These are phyloP conservation scores for Diplodus puntazzo DNA, from an alignment of 2,797 vertebrate genomes.

Conservation along the genomic window DNA sequence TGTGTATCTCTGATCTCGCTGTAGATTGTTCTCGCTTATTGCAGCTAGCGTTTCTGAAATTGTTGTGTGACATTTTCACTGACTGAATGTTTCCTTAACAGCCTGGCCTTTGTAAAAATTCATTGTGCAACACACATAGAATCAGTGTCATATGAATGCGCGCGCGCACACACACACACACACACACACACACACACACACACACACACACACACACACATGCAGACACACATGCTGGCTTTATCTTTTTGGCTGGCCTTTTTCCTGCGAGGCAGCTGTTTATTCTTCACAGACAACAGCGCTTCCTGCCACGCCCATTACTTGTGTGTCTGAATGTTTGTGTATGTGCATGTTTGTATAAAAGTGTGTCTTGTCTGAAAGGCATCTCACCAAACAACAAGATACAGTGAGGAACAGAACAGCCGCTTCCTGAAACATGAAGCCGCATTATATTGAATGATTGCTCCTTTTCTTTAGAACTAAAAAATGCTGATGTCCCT, in stretches of 20 bases:
- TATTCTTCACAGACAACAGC: constrained; percentile 69
- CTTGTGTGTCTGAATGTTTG: constrained; percentile 39
- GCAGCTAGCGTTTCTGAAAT: constrained; percentile 32
- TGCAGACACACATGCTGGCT: constrained; percentile 28
- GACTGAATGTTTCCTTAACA: constrained; percentile 42
- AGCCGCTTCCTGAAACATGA: constrained; percentile 26
- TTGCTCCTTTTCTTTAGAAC: constrained; percentile 8
- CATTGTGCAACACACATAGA: constrained; percentile 24
- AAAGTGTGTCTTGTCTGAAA: constrained; percentile 32
- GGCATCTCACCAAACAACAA: constrained; percentile 11
- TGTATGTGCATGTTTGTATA: constrained; percentile 5
- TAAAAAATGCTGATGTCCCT: background rate
- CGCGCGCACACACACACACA: background rate
- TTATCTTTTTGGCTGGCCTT: constrained; percentile 73
- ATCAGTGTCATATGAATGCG: constrained; percentile 22
- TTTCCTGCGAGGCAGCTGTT: constrained; percentile 74
- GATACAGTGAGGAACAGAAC: constrained; percentile 1
- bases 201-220: constrained; percentile 10
- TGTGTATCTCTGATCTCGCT: constrained; percentile 22
- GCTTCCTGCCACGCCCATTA: constrained; percentile 73
- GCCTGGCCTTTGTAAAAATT: constrained; percentile 54
- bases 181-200: constrained; percentile 5
- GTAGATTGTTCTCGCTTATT: constrained; percentile 17
- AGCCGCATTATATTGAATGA: constrained; percentile 1
- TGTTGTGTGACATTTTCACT: constrained; percentile 49